These are phyloP conservation scores for Metalampra italica DNA, from an alignment of 2,888 invertebrate genomes.

Conservation along the genomic window DNA sequence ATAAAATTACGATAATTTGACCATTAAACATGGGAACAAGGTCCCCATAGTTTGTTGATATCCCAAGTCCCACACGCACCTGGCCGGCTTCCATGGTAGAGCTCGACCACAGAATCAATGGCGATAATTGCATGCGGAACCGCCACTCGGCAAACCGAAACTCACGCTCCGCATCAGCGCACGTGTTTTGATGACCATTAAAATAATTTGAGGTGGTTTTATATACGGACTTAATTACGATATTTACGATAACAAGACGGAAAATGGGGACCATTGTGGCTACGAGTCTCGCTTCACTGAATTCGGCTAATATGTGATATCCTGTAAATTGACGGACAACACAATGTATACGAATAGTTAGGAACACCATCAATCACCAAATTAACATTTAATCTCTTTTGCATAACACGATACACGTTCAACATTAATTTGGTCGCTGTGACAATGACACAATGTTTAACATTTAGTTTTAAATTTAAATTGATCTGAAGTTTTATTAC, in stretches of 20 bases:
- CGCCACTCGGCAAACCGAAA: slow-evolving; percentile 47
- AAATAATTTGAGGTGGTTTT: slow-evolving; percentile 69
- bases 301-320: slow-evolving; percentile 68
- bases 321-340: slow-evolving; percentile 35
- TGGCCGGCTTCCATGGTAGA: slow-evolving; percentile 36
- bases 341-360: not conserved
- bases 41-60: not conserved
- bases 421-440: not conserved
- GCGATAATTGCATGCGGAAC: slow-evolving; percentile 67
- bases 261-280: slow-evolving; percentile 56
- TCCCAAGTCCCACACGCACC: slow-evolving; percentile 46
- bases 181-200: slow-evolving; percentile 73
- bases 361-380: not conserved
- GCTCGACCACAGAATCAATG: slow-evolving; percentile 68
- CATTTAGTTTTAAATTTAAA: not conserved
- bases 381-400: not conserved
- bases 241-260: slow-evolving; percentile 70
- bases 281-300: slow-evolving; percentile 54
- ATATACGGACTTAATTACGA: slow-evolving; percentile 71
- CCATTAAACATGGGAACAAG: slow-evolving; percentile 7
- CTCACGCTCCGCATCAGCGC: slow-evolving; percentile 42
- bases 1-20: not conserved
- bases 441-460: not conserved
- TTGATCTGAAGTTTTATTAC: too few relatives aligned
- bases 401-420: slow-evolving; percentile 1